Evolutionary conservation across 2,113 vertebrate genomes (phyloP), one percentile per base, ranked within the genome.

Genomic region (Pseudopodoces humilis): DNA sequence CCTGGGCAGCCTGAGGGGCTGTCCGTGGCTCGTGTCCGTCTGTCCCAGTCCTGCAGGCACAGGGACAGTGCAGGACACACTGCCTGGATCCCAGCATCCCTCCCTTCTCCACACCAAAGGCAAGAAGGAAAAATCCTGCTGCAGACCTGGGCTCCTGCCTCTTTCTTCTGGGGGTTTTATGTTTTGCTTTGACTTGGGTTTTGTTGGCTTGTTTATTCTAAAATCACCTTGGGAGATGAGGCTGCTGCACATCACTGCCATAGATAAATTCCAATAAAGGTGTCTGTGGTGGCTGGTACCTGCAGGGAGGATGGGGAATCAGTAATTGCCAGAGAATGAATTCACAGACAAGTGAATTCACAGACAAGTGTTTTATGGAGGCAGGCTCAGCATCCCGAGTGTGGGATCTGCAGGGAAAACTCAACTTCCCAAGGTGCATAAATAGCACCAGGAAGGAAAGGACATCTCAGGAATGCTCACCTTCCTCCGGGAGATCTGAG

Each of bases 1-100:
- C 70, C 84, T 11, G 46, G 55, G 41, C 68, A 43, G 9, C 2
- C 56, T 75, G 13, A 12, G 37, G 93, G 75, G 2, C 63, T 6
- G 22, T 17, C 1, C 4, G 58, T 56, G 59, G 3, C 43, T 23
- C 2, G 2, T 5, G 37, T 10, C 49, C 1, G 22, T n/a, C 14
- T 47, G 49, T 9, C 8, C 1, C 12, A 15, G 1, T 31, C 31
- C 75, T 25, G 41, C 39, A n/a, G 44, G 44, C 19, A 46, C 10
- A 60, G 56, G 56, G 33, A 15, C 58, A 46, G 6, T 37, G 71
- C 84, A 74, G 70, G 64, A 76, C 47, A 16, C 5, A 0, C 41
- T 68, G 65, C 8, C 11, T 4, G 27, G 43, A 3, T 17, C 37
- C 82, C 37, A 63, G 37, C 83, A 74, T 7, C 65, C 22, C 80